Evolutionary conservation across 2,888 invertebrate species (phyloP).

Genomic region (Cyaniris semiargus): DNA sequence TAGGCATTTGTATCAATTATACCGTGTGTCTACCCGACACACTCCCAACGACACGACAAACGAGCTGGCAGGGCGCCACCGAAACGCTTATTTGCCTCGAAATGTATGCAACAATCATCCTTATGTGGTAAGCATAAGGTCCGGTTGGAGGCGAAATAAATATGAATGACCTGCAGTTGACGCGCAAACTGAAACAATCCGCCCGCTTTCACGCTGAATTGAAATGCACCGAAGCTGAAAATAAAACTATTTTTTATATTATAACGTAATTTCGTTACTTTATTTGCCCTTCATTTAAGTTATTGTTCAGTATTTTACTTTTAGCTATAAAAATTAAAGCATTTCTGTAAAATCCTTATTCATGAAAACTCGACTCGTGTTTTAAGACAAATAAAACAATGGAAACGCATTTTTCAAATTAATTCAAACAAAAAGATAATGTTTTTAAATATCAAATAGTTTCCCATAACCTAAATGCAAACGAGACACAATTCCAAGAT

Average conservation of each 20-base stretch:
- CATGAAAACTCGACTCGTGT: not conserved
- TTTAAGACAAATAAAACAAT: not conserved
- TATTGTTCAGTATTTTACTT: not conserved
- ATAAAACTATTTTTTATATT: not conserved
- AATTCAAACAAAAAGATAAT: not conserved
- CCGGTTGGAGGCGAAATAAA: not conserved
- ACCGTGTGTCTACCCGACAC: not conserved
- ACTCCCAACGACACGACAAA: not conserved
- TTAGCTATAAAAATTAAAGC: not conserved
- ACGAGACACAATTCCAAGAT: not conserved
- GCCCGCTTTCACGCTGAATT: not conserved
- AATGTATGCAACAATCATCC: not conserved
- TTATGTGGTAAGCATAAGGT: not conserved
- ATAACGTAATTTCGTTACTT: not conserved
- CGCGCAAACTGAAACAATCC: not conserved
- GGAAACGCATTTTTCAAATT: not conserved
- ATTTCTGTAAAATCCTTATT: not conserved
- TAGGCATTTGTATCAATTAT: slow-evolving; percentile 17
- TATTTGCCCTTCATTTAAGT: not conserved
- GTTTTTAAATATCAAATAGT: not conserved
- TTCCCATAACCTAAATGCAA: not conserved
- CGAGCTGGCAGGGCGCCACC: slow-evolving; percentile 1
- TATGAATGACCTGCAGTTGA: not conserved
- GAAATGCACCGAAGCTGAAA: slow-evolving; percentile 2
- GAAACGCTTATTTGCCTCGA: not conserved